Base-by-base conservation (phyloP, 2,797 vertebrate species). In the Gallirallus australis region DNA sequence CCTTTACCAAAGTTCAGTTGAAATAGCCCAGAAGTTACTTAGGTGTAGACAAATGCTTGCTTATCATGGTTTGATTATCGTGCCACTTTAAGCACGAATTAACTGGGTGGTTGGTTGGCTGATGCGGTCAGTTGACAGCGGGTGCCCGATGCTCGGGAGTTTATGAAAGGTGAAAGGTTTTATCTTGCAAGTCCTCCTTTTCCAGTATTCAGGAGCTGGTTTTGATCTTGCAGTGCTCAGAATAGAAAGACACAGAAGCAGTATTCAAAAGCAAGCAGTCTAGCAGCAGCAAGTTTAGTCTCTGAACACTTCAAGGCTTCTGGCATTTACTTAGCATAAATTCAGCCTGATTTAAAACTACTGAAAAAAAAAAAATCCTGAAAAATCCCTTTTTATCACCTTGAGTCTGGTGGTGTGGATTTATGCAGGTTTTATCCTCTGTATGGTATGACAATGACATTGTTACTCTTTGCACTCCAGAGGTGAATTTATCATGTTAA, bases 331-430 rank as follows among this genome's bases (percentile, higher is more conserved):
- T 54, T 28, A 65, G 30, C 16, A 63, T 54, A 65, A 86, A 89
- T 72, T 91, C 50, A 33, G 7, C 69, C 59, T 70, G 40, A 85
- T 79, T 79, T 79, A 69, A 89, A 94, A 65, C 7, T 13, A 23
- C n/a, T 76, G 4, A 30, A 76, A 50, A 69, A 42, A n/a, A 8
- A 39, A 56, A 13, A 15, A 17, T 12, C 4, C 50, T 17, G 9
- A 40, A 45, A 69, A 2, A 47, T 37, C 19, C 12, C 12, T n/a
- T 85, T 66, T 68, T 20, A 40, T 68, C 39, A 31, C 40, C 8
- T 81, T 47, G 68, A 47, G 33, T 50, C 28, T 65, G 37, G 7
- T 42, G 28, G 27, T 50, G 33, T 86, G 50, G 75, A 42, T 90
- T 87, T 50, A 53, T 78, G 61, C 19, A 60, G 37, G 28, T 71